Evolutionary conservation across 1,140 invertebrate species (phyloP).

Genomic region (Ceratina calcarata): DNA sequence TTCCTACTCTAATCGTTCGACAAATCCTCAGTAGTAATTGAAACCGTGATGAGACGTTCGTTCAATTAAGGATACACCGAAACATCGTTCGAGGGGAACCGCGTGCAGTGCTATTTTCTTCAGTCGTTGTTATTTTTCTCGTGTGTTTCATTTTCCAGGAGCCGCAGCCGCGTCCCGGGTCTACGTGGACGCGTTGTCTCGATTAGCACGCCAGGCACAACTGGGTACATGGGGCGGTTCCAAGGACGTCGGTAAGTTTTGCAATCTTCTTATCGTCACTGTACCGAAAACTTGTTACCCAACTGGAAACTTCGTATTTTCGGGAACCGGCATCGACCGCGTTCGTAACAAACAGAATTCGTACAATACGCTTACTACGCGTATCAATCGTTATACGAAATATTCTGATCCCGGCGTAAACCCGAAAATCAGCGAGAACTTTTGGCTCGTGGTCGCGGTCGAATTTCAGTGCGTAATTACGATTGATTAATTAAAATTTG

Average conservation of each 20-base stretch:
- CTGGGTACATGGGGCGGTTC: slow-evolving; percentile 93
- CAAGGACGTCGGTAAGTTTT: slow-evolving; percentile 91
- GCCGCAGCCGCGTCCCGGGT: slow-evolving; percentile 91
- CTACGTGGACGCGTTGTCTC: slow-evolving; percentile 93
- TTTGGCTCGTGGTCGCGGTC: background rate
- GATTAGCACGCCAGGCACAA: slow-evolving; percentile 92
- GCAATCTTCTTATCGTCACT: slow-evolving; percentile 30
- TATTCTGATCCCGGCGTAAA: background rate
- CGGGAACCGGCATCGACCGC: too few species aligned
- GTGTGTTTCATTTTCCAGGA: slow-evolving; percentile 81
- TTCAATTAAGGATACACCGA: slow-evolving; percentile 26
- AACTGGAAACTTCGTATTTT: background rate
- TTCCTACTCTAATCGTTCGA: background rate
- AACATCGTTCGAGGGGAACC: background rate
- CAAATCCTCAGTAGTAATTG: slow-evolving; percentile 9
- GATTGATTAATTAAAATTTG: slow-evolving; percentile 42
- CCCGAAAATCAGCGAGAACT: background rate
- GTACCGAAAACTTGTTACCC: background rate
- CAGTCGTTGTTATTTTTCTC: background rate
- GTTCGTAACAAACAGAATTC: too few species aligned
- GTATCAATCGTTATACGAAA: background rate
- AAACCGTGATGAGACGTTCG: background rate
- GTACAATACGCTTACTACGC: too few species aligned
- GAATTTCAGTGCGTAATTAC: background rate
- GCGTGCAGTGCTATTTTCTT: slow-evolving; percentile 4